These are phyloP conservation scores for Chymomyza costata DNA, from an alignment of 1,140 invertebrate genomes.

Conservation along the genomic window DNA sequence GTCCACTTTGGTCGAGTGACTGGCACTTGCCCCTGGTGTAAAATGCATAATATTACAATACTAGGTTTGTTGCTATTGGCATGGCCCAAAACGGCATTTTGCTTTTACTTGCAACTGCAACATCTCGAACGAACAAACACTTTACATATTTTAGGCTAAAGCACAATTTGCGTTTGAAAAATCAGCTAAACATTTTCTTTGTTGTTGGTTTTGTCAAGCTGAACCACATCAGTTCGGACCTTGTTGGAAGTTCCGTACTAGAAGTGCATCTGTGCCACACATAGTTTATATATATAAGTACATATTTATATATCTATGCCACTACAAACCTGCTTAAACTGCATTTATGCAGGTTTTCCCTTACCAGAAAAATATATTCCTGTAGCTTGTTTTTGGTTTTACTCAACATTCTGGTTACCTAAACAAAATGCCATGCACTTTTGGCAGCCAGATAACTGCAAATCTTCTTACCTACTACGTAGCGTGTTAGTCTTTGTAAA, in stretches of 20 bases:
- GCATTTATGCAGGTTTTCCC: too few relatives aligned
- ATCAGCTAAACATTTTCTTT: conserved; percentile 34
- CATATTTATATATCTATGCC: too few relatives aligned
- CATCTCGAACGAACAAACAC: conserved; percentile 33
- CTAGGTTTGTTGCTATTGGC: conserved; percentile 19
- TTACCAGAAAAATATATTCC: too few relatives aligned
- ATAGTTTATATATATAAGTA: too few relatives aligned
- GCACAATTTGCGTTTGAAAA: conserved; percentile 50
- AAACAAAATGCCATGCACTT: too few relatives aligned
- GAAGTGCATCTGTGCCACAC: too few relatives aligned
- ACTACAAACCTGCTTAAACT: too few relatives aligned
- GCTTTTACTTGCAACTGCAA: conserved; percentile 17
- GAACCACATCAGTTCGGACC: neutral
- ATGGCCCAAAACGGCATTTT: conserved; percentile 15
- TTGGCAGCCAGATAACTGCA: too few relatives aligned
- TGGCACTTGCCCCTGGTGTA: neutral
- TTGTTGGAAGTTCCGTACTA: too few relatives aligned
- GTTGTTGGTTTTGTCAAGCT: conserved; percentile 6
- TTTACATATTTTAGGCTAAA: conserved; percentile 48
- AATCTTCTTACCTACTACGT: too few relatives aligned
- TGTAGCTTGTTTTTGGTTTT: too few relatives aligned
- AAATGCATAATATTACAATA: conserved; percentile 28
- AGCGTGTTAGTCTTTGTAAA: conserved; percentile 22
- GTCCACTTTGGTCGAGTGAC: conserved; percentile 1
- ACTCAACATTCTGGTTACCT: too few relatives aligned